Base-by-base conservation (phyloP, 2,888 invertebrate species). In the Watsonalla binaria region DNA sequence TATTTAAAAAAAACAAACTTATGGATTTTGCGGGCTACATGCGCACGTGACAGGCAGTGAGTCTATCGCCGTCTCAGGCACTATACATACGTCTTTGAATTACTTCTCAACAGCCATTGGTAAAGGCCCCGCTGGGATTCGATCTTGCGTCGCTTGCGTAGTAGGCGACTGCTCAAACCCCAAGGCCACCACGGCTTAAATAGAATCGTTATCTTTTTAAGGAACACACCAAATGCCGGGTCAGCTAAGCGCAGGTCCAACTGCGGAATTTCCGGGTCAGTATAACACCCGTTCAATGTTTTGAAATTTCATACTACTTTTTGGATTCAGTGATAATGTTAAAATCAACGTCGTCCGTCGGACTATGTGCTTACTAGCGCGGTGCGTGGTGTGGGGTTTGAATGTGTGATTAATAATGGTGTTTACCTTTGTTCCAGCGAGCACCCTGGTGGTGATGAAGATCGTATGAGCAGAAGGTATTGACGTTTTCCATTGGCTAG, bases 381-480 rank as follows among this genome's bases (percentile, higher is more conserved):
- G 46, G 24, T 47, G 42, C 11, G 24, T 47, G 46, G 46, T 47
- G 15, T 47, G 42, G 46, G 9, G 5, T 46, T 15, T 4, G 5
- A 6, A 14, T 1, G 7, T 14, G 6, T 13, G 14, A 11, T 11
- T 4, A 42, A 11, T 11, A 11, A 11, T 42, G 42, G 9, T 42
- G 33, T 0, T 14, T 45, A 54, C 45, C 24, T 46, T 45, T 56
- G 46, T 72, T 71, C 5, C 66, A 77, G 77, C 15, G 76, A 73
- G 34, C 54, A 66, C 5, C 45, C 54, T 46, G 59, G 53, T 5
- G 64, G 56, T 5, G 68, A 72, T 0, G 72, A 73, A 9, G 74
- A 74, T 11, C 64, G 64, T 6, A 45, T 63, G 57, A 68, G 64
- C 54, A 63, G 67, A 58, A 71, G 68, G 74, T 74, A 57, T 46